Conservation (phyloP, 2,888 invertebrate genomes). For the Polyommatus iphigenia region DNA sequence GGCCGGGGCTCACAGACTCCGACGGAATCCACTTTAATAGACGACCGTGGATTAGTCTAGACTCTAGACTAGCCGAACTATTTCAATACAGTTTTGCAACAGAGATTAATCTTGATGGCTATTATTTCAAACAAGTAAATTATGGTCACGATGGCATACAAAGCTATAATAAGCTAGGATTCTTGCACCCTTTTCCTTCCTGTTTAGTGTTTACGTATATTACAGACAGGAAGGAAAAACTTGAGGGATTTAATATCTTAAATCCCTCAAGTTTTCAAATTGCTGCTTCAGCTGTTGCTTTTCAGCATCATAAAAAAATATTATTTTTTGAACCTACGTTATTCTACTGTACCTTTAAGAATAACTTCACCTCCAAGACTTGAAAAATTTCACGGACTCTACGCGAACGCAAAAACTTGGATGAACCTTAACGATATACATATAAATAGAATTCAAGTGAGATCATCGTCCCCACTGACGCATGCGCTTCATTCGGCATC, state of each 20-base stretch:
- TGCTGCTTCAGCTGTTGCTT: no score
- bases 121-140: neutral
- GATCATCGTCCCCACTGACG: constrained; percentile 70
- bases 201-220: no score
- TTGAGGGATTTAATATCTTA: no score
- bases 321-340: no score
- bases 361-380: neutral
- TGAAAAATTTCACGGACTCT: neutral
- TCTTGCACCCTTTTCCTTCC: no score
- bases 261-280: no score
- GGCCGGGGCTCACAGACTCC: neutral
- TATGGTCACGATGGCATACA: neutral
- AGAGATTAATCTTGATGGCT: neutral
- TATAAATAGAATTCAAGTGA: constrained; percentile 41
- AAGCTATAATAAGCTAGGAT: no score
- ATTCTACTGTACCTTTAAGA: neutral
- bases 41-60: neutral
- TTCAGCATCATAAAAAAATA: no score
- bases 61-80: neutral
- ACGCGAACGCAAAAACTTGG: constrained; percentile 48
- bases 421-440: constrained; percentile 32
- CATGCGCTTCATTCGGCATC: constrained; percentile 64
- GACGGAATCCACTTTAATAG: constrained; percentile 12
- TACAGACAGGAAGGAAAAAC: no score
- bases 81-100: constrained; percentile 7